Base-by-base conservation (phyloP, 2,113 vertebrate genomes). In the Ahaetulla prasina region DNA sequence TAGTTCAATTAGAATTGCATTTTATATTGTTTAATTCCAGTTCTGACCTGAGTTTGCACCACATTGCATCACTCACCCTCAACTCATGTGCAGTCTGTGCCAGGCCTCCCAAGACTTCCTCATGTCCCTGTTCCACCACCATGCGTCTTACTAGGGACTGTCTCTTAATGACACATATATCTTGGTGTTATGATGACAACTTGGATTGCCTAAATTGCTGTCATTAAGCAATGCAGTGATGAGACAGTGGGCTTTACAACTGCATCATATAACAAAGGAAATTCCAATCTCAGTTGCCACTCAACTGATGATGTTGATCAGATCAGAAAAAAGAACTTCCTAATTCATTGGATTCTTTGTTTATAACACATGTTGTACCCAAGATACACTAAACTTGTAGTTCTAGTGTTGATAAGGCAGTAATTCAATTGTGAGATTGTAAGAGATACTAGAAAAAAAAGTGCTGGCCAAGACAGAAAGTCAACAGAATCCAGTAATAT, bases 381-480 rank as follows among this genome's bases (percentile, higher is more conserved):
- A 54, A 92, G 87, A 68, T 93, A 91, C 91, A 88, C 0, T 7
- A 54, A 54, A 80, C 16, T 39, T 89, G 39, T 84, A 49, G 14
- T 49, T 57, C 54, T 49, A 91, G 57, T 39, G n/a, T 92, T 89
- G 84, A 3, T 14, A 90, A 93, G 87, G 39, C 63, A 90, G 91
- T 68, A 94, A 96, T 92, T 91, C 22, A 63, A 27, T 85, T 89
- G 45, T 55, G 2, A 23, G 11, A 4, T 4, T 84, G 45, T 14
- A 92, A 86, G 87, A 45, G 89, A 93, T 93, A 52, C 47, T 55
- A 90, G 63, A 53, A 63, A 27, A 45, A 20, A 47, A 74, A 90
- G 8, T 47, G 87, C 45, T 92, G 18, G 4, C 74, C 84, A 30
- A 91, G 50, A 90, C 89, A 92, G n/a, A 60, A 92, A 55, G 2